phyloP scores from a whole-genome alignment of 2,113 vertebrate genomes.

The Eupsittula cactorum region DNA sequence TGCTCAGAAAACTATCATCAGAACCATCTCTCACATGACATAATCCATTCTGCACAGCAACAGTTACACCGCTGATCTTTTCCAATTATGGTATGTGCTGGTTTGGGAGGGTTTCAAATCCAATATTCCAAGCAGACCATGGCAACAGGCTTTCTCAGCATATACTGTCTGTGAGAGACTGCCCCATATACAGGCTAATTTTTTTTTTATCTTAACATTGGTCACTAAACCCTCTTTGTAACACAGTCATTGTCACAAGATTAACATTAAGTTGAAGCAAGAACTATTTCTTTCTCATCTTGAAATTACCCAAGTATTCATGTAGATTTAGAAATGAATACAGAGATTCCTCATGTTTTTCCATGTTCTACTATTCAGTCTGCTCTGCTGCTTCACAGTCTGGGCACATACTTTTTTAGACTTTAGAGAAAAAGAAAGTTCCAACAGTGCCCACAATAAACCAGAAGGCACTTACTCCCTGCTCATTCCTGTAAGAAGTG shows the following conservation, averaged over 20 bases:
- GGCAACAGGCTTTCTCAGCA: not conserved
- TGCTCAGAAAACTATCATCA: not conserved
- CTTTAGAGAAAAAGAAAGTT: conserved; percentile 40
- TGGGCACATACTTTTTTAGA: not conserved
- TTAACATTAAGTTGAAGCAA: not conserved
- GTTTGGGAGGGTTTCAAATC: not conserved
- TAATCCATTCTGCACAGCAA: not conserved
- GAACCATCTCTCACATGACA: not conserved
- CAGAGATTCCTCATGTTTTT: not conserved
- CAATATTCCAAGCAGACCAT: not conserved
- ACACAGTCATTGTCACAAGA: not conserved
- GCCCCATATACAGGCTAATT: not conserved
- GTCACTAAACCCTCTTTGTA: not conserved
- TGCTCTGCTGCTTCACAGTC: not conserved
- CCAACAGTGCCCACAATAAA: conserved; percentile 14
- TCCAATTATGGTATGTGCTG: not conserved
- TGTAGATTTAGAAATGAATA: not conserved
- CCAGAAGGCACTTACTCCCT: conserved; percentile 24
- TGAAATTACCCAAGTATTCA: not conserved
- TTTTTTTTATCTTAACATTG: not conserved
- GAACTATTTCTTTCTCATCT: not conserved
- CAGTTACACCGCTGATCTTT: not conserved
- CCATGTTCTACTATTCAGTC: not conserved
- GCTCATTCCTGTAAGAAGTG: conserved; percentile 36
- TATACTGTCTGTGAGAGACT: not conserved